These are phyloP conservation scores for Lutraria lutraria DNA, from an alignment of 2,888 invertebrate species.

Conservation along the genomic window DNA sequence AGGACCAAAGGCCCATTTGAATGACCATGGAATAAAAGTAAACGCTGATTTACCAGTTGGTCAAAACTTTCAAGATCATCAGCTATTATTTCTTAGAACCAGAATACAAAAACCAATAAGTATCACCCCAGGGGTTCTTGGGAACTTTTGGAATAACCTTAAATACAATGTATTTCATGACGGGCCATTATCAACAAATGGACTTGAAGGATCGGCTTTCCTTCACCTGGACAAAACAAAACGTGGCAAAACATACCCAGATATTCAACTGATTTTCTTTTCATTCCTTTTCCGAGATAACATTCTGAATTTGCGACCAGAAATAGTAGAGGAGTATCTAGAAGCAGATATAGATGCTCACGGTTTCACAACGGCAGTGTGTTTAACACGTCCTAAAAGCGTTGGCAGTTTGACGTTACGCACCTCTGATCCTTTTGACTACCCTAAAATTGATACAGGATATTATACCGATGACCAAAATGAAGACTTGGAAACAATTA, in stretches of 20 bases:
- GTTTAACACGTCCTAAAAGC: conserved; percentile 89
- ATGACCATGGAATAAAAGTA: conserved; percentile 80
- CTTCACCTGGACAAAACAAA: conserved; percentile 29
- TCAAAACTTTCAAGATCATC: conserved; percentile 81
- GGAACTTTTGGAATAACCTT: conserved; percentile 12
- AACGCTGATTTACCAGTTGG: conserved; percentile 82
- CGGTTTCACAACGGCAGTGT: conserved; percentile 48
- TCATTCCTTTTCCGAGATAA: not conserved
- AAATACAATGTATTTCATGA: conserved; percentile 9
- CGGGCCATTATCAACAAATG: conserved; percentile 24
- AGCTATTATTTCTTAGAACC: conserved; percentile 45
- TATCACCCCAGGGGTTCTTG: not conserved
- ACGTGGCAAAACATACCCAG: conserved; percentile 40
- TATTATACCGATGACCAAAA: conserved; percentile 90
- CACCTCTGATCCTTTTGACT: conserved; percentile 91
- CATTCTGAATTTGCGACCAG: not conserved
- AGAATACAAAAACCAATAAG: conserved; percentile 33
- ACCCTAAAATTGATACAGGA: conserved; percentile 95
- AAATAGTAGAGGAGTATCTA: conserved; percentile 9
- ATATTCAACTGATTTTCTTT: conserved; percentile 45
- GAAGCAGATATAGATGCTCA: conserved; percentile 76
- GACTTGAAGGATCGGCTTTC: conserved; percentile 39
- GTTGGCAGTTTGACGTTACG: conserved; percentile 92
- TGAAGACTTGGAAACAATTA: conserved; percentile 46
- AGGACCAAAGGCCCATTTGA: conserved; percentile 83